phyloP scores from a whole-genome alignment of 2,888 invertebrate genomes.

The Sisyra terminalis region DNA sequence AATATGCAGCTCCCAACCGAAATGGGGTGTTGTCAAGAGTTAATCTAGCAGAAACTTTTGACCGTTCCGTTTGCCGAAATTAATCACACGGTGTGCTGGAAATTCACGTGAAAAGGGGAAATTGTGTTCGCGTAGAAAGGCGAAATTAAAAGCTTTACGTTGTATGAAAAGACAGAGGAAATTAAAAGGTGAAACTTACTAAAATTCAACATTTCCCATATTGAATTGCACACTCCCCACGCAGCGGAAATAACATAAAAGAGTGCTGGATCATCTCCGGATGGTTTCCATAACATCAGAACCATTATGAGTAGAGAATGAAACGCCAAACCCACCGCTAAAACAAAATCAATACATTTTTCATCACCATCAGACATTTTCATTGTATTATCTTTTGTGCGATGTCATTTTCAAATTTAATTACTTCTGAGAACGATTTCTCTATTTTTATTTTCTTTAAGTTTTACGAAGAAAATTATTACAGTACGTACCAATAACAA shows the following conservation, averaged over 20 bases:
- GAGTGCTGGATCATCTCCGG: constrained; percentile 61
- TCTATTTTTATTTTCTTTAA: no score
- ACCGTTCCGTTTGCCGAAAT: no score
- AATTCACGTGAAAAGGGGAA: no score
- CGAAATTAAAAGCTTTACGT: constrained; percentile 24
- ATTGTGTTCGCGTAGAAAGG: constrained; percentile 7
- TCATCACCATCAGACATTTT: not conserved
- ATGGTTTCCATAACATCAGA: constrained; percentile 62
- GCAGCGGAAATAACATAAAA: constrained; percentile 72
- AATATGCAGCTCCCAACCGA: no score
- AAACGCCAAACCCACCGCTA: constrained; percentile 65
- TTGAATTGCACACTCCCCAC: constrained; percentile 75
- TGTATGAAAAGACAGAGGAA: not conserved
- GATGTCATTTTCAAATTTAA: no score
- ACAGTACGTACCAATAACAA: constrained; percentile 43
- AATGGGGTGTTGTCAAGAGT: no score
- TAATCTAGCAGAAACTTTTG: no score
- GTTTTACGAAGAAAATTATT: not conserved
- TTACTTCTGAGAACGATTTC: no score
- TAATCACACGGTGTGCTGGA: no score
- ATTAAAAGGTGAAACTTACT: constrained; percentile 18
- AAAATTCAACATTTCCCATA: constrained; percentile 61
- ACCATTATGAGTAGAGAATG: constrained; percentile 64
- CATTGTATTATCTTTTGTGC: not conserved
- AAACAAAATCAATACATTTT: constrained; percentile 11